These are phyloP conservation scores for Drosophila testacea DNA, from an alignment of 2,888 invertebrate species.

Conservation along the genomic window DNA sequence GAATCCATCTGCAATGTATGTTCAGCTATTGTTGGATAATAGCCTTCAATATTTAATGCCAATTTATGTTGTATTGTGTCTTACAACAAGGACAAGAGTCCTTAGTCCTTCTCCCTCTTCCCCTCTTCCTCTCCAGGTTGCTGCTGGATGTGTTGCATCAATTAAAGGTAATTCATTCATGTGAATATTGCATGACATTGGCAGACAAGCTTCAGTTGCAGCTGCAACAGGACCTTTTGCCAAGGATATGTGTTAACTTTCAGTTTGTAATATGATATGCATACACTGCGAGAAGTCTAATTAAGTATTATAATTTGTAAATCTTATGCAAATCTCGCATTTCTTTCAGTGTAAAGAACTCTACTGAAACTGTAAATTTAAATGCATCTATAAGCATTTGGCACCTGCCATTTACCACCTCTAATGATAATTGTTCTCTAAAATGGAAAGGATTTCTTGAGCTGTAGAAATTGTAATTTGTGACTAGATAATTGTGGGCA, in stretches of 20 bases:
- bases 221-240: conserved; percentile 6
- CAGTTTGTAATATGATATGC: conserved; percentile 56
- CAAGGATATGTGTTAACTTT: conserved; percentile 40
- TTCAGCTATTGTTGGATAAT: conserved; percentile 49
- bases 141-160: conserved; percentile 66
- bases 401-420: conserved; percentile 65
- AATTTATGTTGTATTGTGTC: conserved; percentile 77
- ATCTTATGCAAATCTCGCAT: not conserved
- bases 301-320: not conserved
- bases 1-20: conserved; percentile 31
- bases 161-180: conserved; percentile 79
- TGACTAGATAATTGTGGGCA: conserved; percentile 23
- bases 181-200: conserved; percentile 70
- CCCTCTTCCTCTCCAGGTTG: not conserved
- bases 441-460: conserved; percentile 8
- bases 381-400: conserved; percentile 69
- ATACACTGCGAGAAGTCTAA: conserved; percentile 23
- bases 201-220: conserved; percentile 30
- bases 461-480: conserved; percentile 8
- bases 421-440: conserved; percentile 58
- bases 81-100: conserved; percentile 30
- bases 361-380: conserved; percentile 29
- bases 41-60: conserved; percentile 78
- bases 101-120: not conserved
- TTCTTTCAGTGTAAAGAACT: conserved; percentile 22